Evolutionary conservation across 2,113 vertebrate genomes (phyloP), one percentile per base, ranked within the genome.

Genomic region (Leucopsar rothschildi): DNA sequence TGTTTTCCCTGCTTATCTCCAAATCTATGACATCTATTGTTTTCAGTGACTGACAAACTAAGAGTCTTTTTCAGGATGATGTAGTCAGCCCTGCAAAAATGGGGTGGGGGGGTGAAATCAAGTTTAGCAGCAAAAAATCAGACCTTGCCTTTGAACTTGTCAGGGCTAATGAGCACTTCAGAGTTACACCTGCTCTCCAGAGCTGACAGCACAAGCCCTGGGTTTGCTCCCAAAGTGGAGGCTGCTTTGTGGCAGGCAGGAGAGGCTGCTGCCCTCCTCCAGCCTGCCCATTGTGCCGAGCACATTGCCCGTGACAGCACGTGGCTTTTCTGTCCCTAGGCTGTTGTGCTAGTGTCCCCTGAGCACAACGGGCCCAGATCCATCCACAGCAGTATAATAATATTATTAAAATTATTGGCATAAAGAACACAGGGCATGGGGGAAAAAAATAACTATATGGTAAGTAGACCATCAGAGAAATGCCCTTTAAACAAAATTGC

Each of bases 351-450:
- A 93, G 85, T 40, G 76, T 57, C 88, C 83, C 94, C 84, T 88
- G 85, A 88, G 94, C 90, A 92, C 92, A 91, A 91, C 31, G 2
- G 76, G 29, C 79, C 47, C 68, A 86, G 75, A 93, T 82, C 71
- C 4, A n/a, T 64, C 82, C 93, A 93, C 72, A 71, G 82, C 72
- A 86, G 88, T 95, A n/a, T 61, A 88, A 95, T 93, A 97, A 96
- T 76, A 93, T 88, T 94, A 92, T 96, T 90, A 75, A 96, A 94
- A 75, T 92, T 90, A 94, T 8, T 95, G 92, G 82, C 85, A 83
- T 71, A 83, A 88, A 94, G 93, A 93, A 88, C 85, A 95, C 76
- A 86, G 82, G 71, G 22, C 87, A 39, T 19, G 56, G 44, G 71
- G 68, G 37, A 37, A 68, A 88, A 92, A 90, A 53, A 55, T 29